A percentile compares a stretch with the other conserved stretches of the same genome.
Conservation (phyloP, 2,888 invertebrate species). For the Drosophila imparisetae region DNA sequence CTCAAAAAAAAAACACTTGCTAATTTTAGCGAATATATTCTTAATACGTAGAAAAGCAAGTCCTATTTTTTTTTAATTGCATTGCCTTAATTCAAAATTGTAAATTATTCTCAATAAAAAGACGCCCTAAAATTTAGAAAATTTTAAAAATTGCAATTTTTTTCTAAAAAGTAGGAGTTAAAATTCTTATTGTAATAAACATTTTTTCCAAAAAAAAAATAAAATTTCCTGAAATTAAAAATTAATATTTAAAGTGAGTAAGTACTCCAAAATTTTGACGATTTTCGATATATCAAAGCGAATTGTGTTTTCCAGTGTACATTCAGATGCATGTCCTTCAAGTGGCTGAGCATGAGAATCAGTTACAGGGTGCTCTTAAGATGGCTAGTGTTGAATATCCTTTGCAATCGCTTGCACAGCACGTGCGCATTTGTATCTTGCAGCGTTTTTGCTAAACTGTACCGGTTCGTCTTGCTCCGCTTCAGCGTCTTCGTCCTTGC, state of each 20-base stretch:
- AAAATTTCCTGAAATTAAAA: not conserved
- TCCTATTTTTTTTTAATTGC: not conserved
- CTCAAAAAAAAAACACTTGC: not conserved
- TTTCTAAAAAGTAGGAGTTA: not conserved
- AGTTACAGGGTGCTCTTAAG: slow-evolving; percentile 26
- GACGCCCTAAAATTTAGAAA: not conserved
- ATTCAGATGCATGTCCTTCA: slow-evolving; percentile 22
- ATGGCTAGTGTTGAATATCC: slow-evolving; percentile 23
- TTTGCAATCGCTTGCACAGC: slow-evolving; percentile 33
- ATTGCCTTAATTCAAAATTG: too few relatives aligned
- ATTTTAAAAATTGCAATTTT: not conserved
- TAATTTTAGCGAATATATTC: not conserved
- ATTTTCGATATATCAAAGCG: not conserved
- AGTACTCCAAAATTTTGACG: not conserved
- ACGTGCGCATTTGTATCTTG: slow-evolving; percentile 62
- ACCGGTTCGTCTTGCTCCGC: slow-evolving; percentile 47
- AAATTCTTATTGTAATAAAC: not conserved
- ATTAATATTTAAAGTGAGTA: not conserved
- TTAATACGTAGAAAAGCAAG: not conserved
- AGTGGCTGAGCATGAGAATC: slow-evolving; percentile 23
- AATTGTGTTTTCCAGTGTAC: not conserved
- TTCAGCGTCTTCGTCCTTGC: slow-evolving; percentile 34
- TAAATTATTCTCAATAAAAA: not conserved
- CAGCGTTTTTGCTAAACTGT: slow-evolving; percentile 58
- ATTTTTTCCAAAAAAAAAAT: too few relatives aligned